phyloP scores from a whole-genome alignment of 2,888 invertebrate genomes.

The Hydraecia micacea region DNA sequence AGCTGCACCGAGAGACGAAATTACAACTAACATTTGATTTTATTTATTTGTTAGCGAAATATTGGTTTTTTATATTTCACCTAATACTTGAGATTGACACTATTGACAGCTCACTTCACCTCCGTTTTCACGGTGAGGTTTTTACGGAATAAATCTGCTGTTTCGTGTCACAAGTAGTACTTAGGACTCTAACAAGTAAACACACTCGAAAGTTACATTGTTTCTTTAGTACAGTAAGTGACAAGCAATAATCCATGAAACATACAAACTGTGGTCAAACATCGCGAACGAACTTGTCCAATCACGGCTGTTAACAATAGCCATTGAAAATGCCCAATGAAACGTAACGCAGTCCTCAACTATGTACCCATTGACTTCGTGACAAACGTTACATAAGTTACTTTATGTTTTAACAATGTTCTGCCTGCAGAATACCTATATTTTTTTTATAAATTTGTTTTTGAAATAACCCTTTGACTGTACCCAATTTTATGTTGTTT shows the following conservation, averaged over 20 bases:
- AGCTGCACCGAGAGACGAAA: conserved; percentile 15
- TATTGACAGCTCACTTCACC: too few relatives aligned
- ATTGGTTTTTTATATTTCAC: neutral
- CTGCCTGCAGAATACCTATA: neutral
- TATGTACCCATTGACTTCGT: conserved; percentile 50
- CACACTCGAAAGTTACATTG: neutral
- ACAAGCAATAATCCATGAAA: conserved; percentile 46
- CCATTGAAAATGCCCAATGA: conserved; percentile 74
- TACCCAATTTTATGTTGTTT: neutral
- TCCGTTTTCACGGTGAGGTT: too few relatives aligned
- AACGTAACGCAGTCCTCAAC: conserved; percentile 64
- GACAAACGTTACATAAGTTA: conserved; percentile 46
- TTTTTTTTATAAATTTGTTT: neutral
- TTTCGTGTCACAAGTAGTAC: neutral
- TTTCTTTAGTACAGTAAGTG: neutral
- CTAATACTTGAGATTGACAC: too few relatives aligned
- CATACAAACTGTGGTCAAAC: conserved; percentile 65
- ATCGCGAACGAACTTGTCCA: conserved; percentile 73
- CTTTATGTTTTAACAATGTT: conserved; percentile 33
- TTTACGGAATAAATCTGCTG: neutral
- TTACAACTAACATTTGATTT: conserved; percentile 4
- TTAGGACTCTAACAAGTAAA: neutral
- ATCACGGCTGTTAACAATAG: conserved; percentile 75
- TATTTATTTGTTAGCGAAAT: conserved; percentile 1
- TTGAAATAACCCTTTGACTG: neutral